A percentile compares a stretch with the other conserved stretches of the same genome.
Conservation (phyloP, 2,113 vertebrate species). For the Megatriorchis doriae region DNA sequence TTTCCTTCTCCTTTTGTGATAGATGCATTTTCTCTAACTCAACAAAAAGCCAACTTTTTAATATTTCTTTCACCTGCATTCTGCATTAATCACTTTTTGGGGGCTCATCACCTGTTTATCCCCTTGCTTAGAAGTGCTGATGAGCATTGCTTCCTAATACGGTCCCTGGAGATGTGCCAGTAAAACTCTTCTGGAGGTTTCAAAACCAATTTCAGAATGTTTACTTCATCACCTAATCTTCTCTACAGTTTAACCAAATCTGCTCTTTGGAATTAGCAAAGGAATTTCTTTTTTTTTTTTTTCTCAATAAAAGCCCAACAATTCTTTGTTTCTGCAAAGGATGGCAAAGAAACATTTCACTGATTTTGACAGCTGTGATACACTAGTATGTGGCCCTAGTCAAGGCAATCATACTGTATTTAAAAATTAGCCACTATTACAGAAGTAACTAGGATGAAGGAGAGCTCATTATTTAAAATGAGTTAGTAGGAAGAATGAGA, state of each 20-base stretch:
- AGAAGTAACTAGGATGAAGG: neutral
- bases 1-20: neutral
- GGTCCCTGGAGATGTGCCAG: neutral
- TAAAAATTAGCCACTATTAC: neutral
- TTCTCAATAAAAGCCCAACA: neutral
- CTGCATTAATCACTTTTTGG: neutral
- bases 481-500: neutral
- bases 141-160: neutral
- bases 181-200: neutral
- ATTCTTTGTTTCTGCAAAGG: neutral
- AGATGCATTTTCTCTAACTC: neutral
- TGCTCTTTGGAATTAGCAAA: neutral
- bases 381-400: neutral
- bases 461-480: neutral
- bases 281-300: neutral
- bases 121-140: neutral
- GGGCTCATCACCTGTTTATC: neutral
- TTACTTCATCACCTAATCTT: neutral
- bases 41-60: neutral
- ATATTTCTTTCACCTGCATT: rapidly evolving
- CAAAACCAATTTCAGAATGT: neutral
- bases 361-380: neutral
- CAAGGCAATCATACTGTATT: neutral
- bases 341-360: neutral
- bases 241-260: neutral